These are phyloP conservation scores for Drosophila mettleri DNA, from an alignment of 2,888 invertebrate genomes.

Conservation along the genomic window DNA sequence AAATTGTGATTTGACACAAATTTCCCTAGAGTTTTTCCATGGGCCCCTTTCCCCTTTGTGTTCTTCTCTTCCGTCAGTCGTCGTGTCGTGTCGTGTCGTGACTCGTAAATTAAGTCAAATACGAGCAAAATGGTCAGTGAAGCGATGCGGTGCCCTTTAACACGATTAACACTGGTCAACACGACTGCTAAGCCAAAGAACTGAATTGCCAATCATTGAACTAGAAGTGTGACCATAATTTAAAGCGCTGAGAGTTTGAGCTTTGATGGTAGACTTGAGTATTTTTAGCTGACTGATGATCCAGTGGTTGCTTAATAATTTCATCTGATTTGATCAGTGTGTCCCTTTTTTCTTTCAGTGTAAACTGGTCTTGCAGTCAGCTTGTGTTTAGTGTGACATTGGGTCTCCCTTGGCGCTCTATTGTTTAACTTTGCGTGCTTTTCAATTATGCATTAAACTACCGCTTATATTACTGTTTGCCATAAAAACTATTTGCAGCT, in stretches of 20 bases:
- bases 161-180: slow-evolving; percentile 36
- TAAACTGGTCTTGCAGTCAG: slow-evolving; percentile 3
- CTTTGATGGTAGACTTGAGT: too few species aligned
- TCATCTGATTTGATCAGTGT: background rate
- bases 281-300: too few species aligned
- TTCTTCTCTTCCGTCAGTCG: background rate
- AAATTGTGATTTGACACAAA: slow-evolving; percentile 66
- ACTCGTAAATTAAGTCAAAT: slow-evolving; percentile 58
- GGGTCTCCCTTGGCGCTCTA: slow-evolving; percentile 18
- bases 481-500: slow-evolving; percentile 64
- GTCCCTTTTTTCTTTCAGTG: background rate
- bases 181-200: background rate
- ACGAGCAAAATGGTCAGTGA: slow-evolving; percentile 51
- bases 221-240: background rate
- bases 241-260: background rate
- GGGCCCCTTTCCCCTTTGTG: background rate
- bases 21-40: slow-evolving; percentile 6
- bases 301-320: too few species aligned
- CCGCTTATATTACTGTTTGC: slow-evolving; percentile 56
- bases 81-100: slow-evolving; percentile 20
- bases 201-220: background rate
- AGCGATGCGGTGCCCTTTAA: slow-evolving; percentile 25
- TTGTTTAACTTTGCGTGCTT: slow-evolving; percentile 76
- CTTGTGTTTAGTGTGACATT: slow-evolving; percentile 2
- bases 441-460: slow-evolving; percentile 80